Conservation (phyloP, 1,140 invertebrate species). For the Pomacea maculata region DNA sequence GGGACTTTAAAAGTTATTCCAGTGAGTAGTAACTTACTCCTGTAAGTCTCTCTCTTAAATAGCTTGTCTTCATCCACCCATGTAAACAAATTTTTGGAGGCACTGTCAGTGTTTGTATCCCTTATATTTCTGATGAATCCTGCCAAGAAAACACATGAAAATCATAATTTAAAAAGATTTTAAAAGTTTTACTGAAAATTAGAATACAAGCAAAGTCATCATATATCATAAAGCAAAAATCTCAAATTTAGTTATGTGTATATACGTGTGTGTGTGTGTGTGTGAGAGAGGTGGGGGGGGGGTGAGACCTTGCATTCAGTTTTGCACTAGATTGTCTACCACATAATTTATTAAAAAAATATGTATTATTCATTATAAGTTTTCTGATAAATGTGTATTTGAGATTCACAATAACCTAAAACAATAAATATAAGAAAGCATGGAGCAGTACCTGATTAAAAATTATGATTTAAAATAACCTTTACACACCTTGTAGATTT, state of each 20-base stretch:
- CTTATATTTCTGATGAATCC: constrained; percentile 57
- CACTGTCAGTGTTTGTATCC: constrained; percentile 39
- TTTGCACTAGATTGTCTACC: background rate
- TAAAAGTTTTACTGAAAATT: background rate
- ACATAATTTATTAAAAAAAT: background rate
- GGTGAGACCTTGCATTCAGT: background rate
- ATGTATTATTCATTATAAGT: background rate
- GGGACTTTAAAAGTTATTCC: background rate
- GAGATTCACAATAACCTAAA: background rate
- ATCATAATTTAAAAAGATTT: background rate
- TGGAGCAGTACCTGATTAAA: background rate
- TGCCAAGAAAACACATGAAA: constrained; percentile 32
- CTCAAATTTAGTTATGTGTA: background rate
- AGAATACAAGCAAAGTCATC: background rate
- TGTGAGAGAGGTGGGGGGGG: background rate
- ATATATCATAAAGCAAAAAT: background rate
- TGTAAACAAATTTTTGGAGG: constrained; percentile 50
- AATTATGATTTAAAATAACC: background rate
- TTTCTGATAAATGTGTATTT: background rate
- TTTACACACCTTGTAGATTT: constrained; percentile 57
- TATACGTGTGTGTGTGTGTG: constrained; percentile 1
- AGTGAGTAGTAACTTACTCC: constrained; percentile 41
- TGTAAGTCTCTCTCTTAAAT: constrained; percentile 58
- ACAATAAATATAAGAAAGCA: background rate
- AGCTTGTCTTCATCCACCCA: constrained; percentile 61